Base-by-base conservation (phyloP, 2,113 vertebrate genomes). In the Rattus rattus region DNA sequence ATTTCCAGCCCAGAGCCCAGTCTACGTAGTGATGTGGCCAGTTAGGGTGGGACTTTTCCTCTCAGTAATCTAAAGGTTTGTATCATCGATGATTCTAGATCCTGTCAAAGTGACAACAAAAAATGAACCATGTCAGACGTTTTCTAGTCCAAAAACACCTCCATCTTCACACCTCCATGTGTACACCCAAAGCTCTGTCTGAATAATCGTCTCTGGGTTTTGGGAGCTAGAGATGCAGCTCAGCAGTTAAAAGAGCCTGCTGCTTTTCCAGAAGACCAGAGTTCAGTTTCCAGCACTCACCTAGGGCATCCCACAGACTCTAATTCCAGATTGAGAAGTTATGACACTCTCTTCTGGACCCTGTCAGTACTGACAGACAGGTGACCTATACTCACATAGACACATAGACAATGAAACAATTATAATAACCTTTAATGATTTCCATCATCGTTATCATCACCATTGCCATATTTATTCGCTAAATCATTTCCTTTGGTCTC, bases 181-280 rank as follows among this genome's bases (percentile, higher is more conserved):
- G 7, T 26, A 39, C 28, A 36, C 1, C 39, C 87, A n/a, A 28
- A 33, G 0, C 56, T 36, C 22, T 20, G 10, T 52, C 22, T 33
- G 0, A n/a, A 36, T 75, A 26, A 85, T 10, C 30, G 54, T 36
- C 26, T 49, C 0, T 0, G 0, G 10, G 36, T 86, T 9, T 67
- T 67, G 28, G 39, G 16, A 2, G 61, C 16, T 65, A 86, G 20
- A 86, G 17, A 67, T 63, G 16, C 11, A 3, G 17, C 39, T 12
- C 16, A 47, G 28, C 81, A 17, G 14, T 84, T 84, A 47, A 84
- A 63, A 61, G 59, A 30, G 36, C 59, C 30, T 17, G 14, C 24
- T 30, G 26, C 81, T 43, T 59, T 63, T 28, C 81, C 63, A 63
- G 16, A 65, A 19, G 61, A 49, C 4, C 28, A 6, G 28, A 49